phyloP scores from a whole-genome alignment of 2,797 vertebrate genomes.

The Sebastes wilsoni region DNA sequence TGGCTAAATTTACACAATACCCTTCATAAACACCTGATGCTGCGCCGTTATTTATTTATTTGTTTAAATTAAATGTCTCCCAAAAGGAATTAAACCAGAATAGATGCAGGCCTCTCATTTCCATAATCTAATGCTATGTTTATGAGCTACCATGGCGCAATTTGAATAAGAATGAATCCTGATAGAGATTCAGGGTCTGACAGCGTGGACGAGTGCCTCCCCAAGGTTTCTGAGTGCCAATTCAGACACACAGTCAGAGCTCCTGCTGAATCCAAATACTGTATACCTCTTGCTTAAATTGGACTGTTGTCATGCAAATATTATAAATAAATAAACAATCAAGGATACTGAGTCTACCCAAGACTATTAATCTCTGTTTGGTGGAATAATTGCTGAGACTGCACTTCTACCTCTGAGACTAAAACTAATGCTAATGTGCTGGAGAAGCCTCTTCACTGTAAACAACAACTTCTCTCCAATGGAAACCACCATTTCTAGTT shows the following conservation, averaged over 20 bases:
- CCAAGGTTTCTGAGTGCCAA: constrained; percentile 47
- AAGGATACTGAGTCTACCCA: constrained; percentile 23
- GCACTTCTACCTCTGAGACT: not conserved
- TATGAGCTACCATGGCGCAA: constrained; percentile 72
- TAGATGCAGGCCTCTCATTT: constrained; percentile 79
- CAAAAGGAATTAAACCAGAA: constrained; percentile 82
- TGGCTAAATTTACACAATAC: constrained; percentile 76
- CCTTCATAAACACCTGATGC: constrained; percentile 78
- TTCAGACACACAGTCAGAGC: constrained; percentile 21
- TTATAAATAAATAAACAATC: constrained; percentile 29
- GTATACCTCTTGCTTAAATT: not conserved
- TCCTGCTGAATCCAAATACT: constrained; percentile 29
- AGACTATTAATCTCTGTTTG: constrained; percentile 8
- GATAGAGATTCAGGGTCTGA: constrained; percentile 63
- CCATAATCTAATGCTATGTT: constrained; percentile 84
- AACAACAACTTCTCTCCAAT: not conserved
- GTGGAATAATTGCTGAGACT: constrained; percentile 3
- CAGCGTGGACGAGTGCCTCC: constrained; percentile 56
- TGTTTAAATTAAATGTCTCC: constrained; percentile 84
- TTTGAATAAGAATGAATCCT: constrained; percentile 81
- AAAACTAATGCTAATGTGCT: not conserved
- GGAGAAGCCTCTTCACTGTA: not conserved
- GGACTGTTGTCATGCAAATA: not conserved
- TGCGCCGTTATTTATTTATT: constrained; percentile 79
- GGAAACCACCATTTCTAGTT: not conserved